Evolutionary conservation across 2,113 vertebrate species (phyloP).

Genomic region (Thunnus maccoyii): DNA sequence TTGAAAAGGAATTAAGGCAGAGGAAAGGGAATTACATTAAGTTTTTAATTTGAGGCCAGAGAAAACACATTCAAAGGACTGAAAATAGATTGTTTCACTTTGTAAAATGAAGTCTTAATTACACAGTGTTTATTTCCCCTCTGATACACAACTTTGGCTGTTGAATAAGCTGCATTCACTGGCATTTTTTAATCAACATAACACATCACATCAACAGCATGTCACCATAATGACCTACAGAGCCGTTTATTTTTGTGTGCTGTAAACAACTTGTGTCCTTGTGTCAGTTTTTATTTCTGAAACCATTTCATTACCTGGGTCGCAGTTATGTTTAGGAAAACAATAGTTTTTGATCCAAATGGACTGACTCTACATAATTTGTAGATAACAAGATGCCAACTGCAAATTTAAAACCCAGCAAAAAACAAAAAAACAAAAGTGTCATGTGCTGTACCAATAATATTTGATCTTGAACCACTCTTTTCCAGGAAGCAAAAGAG

Average conservation of each 20-base stretch:
- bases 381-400: neutral
- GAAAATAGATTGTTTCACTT: slow-evolving; percentile 7
- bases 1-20: neutral
- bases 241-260: slow-evolving; percentile 1
- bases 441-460: slow-evolving; percentile 13
- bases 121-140: slow-evolving; percentile 9
- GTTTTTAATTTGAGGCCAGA: slow-evolving; percentile 2
- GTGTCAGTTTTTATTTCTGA: neutral
- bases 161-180: slow-evolving; percentile 14
- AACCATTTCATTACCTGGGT: slow-evolving; percentile 21
- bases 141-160: slow-evolving; percentile 1
- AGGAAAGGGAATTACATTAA: neutral
- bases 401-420: slow-evolving; percentile 9
- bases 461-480: slow-evolving; percentile 16
- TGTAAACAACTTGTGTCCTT: slow-evolving; percentile 21
- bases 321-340: neutral
- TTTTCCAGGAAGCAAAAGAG: neutral
- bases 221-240: slow-evolving; percentile 18
- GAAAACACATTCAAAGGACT: neutral
- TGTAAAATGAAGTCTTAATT: slow-evolving; percentile 38
- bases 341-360: slow-evolving; percentile 4
- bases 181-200: slow-evolving; percentile 27
- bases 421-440: neutral
- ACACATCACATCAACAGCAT: slow-evolving; percentile 9
- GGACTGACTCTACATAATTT: slow-evolving; percentile 17